phyloP scores from a whole-genome alignment of 2,888 invertebrate genomes.

The Timandra comae region DNA sequence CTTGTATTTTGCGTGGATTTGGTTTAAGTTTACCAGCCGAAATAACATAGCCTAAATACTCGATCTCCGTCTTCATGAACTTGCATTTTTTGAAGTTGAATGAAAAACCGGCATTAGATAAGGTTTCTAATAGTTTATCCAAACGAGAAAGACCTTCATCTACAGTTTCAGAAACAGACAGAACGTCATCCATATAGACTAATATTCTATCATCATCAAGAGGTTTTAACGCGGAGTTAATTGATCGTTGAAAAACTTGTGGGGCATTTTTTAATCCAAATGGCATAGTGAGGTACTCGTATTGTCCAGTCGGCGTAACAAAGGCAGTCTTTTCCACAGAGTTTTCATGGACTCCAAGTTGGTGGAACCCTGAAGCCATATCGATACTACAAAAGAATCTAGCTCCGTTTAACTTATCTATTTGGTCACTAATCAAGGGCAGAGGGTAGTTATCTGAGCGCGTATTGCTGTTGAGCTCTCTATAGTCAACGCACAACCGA shows the following conservation, averaged over 20 bases:
- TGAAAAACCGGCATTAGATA: slow-evolving; percentile 14
- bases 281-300: slow-evolving; percentile 8
- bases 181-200: slow-evolving; percentile 7
- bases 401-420: neutral
- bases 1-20: slow-evolving; percentile 18
- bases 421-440: slow-evolving; percentile 3
- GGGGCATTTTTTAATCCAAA: slow-evolving; percentile 11
- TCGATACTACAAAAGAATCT: neutral
- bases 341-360: neutral
- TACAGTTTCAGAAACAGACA: slow-evolving; percentile 1
- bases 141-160: slow-evolving; percentile 4
- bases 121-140: slow-evolving; percentile 3
- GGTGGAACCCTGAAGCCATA: slow-evolving; percentile 1
- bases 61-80: slow-evolving; percentile 12
- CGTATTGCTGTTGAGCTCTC: slow-evolving; percentile 26
- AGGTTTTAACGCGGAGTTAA: neutral
- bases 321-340: slow-evolving; percentile 3
- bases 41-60: slow-evolving; percentile 16
- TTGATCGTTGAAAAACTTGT: slow-evolving; percentile 6
- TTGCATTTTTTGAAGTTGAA: slow-evolving; percentile 17
- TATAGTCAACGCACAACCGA: slow-evolving; percentile 3
- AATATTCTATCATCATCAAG: slow-evolving; percentile 1
- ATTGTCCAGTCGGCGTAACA: slow-evolving; percentile 4
- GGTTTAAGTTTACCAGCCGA: slow-evolving; percentile 14
- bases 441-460: slow-evolving; percentile 18